Conservation (phyloP, 2,797 vertebrate genomes). For the Mormyrops attenuatus region DNA sequence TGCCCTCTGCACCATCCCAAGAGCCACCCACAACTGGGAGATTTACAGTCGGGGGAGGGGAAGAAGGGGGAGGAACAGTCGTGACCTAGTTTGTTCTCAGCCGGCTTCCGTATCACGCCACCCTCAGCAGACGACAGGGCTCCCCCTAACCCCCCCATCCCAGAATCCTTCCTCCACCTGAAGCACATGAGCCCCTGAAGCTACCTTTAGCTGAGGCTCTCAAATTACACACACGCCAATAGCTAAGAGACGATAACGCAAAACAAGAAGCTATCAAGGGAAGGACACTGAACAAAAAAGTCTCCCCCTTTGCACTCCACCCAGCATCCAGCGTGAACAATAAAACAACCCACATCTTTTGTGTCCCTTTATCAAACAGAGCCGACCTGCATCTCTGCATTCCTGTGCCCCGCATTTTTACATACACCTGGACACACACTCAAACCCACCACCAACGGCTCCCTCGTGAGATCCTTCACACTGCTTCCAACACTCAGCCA, state of each 20-base stretch:
- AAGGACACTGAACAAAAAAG: neutral
- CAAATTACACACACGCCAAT: constrained; percentile 18
- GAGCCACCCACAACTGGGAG: neutral
- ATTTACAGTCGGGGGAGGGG: constrained; percentile 27
- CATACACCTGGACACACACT: neutral
- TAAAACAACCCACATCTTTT: neutral
- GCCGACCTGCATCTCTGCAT: neutral
- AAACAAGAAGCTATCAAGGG: neutral
- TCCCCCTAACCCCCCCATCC: constrained; percentile 36
- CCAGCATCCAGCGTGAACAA: neutral
- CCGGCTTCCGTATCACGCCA: constrained; percentile 78
- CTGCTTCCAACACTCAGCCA: neutral
- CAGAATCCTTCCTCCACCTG: constrained; percentile 40
- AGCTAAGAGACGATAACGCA: neutral
- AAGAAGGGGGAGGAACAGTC: constrained; percentile 46
- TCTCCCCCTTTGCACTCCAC: neutral
- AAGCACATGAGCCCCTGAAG: constrained; percentile 31
- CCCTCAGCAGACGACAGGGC: constrained; percentile 67
- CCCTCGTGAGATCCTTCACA: neutral
- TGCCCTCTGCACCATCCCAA: neutral
- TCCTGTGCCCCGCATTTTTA: neutral
- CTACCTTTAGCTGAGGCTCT: constrained; percentile 1
- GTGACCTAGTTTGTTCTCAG: constrained; percentile 62
- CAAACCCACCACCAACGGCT: neutral
- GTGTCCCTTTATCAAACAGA: neutral